Percentiles rank a stretch among this genome's conserved stretches.
These are phyloP conservation scores for Stenchaetothrips biformis DNA, from an alignment of 2,888 invertebrate species.

Conservation along the genomic window DNA sequence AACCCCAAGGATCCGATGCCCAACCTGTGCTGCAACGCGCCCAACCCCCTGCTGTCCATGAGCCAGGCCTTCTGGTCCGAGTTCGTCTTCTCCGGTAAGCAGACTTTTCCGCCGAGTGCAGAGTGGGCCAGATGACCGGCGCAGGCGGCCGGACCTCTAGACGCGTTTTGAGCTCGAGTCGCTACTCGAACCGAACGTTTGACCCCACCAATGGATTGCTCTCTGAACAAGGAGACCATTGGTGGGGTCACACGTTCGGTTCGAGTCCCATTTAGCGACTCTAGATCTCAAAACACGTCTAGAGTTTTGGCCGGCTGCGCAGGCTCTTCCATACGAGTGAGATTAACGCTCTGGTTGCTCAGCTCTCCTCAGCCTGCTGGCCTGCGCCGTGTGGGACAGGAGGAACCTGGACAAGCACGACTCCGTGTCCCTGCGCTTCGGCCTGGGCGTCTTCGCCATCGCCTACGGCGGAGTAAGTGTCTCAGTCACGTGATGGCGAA, in stretches of 20 bases:
- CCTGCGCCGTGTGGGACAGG: constrained; percentile 46
- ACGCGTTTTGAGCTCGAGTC: no score
- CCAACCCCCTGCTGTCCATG: constrained; percentile 40
- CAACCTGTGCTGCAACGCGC: constrained; percentile 29
- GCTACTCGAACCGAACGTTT: no score
- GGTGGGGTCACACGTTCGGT: no score
- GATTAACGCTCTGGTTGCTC: not conserved
- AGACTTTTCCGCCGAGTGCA: constrained; percentile 45
- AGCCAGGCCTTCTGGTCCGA: constrained; percentile 46
- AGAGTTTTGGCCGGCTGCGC: no score
- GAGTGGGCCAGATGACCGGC: constrained; percentile 47
- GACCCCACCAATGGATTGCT: no score
- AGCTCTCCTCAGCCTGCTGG: constrained; percentile 43
- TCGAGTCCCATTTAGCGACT: no score
- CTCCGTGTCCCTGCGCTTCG: constrained; percentile 46
- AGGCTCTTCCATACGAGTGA: no score
- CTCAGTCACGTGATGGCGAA: no score
- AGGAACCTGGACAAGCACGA: constrained; percentile 45
- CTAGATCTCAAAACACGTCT: no score
- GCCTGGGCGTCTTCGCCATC: constrained; percentile 44
- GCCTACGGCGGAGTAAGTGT: constrained; percentile 43
- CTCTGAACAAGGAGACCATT: no score
- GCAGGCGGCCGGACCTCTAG: no score
- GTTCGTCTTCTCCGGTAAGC: constrained; percentile 44
- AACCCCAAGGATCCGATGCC: not conserved